A percentile compares a stretch with the other conserved stretches of the same genome.
These are phyloP conservation scores for Greenwoodochromis staneri DNA, from an alignment of 2,113 vertebrate genomes.

Conservation along the genomic window DNA sequence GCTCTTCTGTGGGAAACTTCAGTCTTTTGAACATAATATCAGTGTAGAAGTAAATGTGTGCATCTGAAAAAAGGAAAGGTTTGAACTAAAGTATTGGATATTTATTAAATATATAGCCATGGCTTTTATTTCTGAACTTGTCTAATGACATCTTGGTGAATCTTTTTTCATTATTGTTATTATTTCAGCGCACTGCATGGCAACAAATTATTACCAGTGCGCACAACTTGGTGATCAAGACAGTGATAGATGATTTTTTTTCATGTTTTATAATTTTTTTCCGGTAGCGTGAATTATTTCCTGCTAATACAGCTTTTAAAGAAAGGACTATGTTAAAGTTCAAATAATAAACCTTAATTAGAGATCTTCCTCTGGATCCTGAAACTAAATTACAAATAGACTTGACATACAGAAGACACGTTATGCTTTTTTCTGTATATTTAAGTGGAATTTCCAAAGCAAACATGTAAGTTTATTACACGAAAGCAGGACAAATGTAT, in stretches of 20 bases:
- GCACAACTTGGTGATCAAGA: not conserved
- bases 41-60: not conserved
- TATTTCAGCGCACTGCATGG: not conserved
- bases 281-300: not conserved
- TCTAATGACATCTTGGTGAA: not conserved
- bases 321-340: conserved; percentile 9
- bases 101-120: not conserved
- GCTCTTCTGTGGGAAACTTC: not conserved
- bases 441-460: not conserved
- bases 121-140: not conserved
- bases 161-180: conserved; percentile 1
- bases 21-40: not conserved
- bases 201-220: not conserved
- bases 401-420: not conserved
- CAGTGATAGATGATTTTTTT: conserved; percentile 37
- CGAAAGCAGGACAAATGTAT: accelerated
- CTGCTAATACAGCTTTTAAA: not conserved
- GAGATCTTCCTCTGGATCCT: not conserved
- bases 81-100: not conserved
- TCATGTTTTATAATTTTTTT: conserved; percentile 1
- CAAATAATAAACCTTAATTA: conserved; percentile 25
- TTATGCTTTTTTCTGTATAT: not conserved
- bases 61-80: not conserved
- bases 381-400: conserved; percentile 3
- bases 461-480: not conserved